Conservation (phyloP, 2,888 invertebrate genomes). For the Thyatira batis region DNA sequence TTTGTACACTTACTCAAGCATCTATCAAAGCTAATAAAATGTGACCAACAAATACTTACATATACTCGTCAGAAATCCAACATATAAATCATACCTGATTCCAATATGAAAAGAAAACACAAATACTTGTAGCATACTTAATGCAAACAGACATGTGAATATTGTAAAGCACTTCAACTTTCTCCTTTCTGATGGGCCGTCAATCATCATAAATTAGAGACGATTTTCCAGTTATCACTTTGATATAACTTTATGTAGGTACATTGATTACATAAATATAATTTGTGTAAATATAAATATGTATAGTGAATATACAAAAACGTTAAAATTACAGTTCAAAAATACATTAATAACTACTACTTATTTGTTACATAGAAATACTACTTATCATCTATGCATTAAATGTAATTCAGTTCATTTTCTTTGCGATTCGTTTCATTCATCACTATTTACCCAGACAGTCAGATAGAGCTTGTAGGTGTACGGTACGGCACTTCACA, state of each 20-base stretch:
- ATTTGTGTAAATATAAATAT: constrained; percentile 4
- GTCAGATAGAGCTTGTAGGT: no score
- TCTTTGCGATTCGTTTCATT: no score
- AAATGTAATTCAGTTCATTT: no score
- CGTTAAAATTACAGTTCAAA: no score
- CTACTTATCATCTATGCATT: no score
- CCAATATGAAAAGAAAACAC: constrained; percentile 44
- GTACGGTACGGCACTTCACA: no score
- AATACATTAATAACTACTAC: no score
- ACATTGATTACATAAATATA: constrained; percentile 18
- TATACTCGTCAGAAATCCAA: constrained; percentile 16
- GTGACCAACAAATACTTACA: constrained; percentile 10
- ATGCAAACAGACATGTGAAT: constrained; percentile 68
- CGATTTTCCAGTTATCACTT: constrained; percentile 70
- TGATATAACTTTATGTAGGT: constrained; percentile 35
- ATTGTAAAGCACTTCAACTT: constrained; percentile 70
- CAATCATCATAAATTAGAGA: constrained; percentile 72
- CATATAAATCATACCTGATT: constrained; percentile 30
- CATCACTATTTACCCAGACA: no score
- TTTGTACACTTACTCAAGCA: neutral
- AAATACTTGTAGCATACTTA: constrained; percentile 48
- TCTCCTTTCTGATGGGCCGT: constrained; percentile 72
- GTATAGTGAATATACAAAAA: no score
- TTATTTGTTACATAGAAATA: no score
- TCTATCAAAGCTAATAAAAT: constrained; percentile 28